phyloP scores from a whole-genome alignment of 1,140 invertebrate species.

The Drosophila paulistorum region DNA sequence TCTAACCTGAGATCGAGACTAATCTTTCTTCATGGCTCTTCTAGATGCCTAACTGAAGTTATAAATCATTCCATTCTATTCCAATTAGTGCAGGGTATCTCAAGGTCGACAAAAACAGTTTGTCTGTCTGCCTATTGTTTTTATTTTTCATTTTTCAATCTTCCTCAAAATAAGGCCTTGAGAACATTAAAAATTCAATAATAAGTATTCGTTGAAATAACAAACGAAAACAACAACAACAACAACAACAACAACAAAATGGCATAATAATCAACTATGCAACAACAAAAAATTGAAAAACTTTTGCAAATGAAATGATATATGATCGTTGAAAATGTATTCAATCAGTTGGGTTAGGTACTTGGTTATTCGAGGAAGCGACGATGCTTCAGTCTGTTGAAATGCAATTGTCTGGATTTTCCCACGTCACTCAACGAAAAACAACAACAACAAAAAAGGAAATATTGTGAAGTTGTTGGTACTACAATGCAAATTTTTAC shows the following conservation, averaged over 20 bases:
- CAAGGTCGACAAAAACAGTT: background rate
- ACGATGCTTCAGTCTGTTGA: background rate
- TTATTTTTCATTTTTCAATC: conserved; percentile 2
- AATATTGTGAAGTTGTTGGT: background rate
- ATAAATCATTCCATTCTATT: background rate
- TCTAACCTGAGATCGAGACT: too few species aligned
- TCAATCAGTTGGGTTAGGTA: conserved; percentile 5
- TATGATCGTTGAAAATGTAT: conserved; percentile 17
- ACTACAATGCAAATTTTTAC: conserved; percentile 5
- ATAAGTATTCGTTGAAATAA: conserved; percentile 9
- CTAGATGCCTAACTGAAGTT: too few species aligned
- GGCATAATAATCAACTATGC: background rate
- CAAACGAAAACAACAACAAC: background rate
- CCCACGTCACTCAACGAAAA: conserved; percentile 7
- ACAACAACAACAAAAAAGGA: too few species aligned
- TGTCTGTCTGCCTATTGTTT: background rate
- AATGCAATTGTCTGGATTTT: conserved; percentile 17
- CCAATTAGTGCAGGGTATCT: background rate
- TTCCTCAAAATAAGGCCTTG: conserved; percentile 19
- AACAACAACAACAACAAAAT: background rate
- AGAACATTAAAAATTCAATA: conserved; percentile 18
- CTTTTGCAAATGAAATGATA: conserved; percentile 15
- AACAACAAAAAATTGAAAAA: background rate
- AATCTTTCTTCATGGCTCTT: too few species aligned
- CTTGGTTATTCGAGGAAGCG: background rate